Conservation (phyloP, 2,113 vertebrate species). For the Oceanites oceanicus region DNA sequence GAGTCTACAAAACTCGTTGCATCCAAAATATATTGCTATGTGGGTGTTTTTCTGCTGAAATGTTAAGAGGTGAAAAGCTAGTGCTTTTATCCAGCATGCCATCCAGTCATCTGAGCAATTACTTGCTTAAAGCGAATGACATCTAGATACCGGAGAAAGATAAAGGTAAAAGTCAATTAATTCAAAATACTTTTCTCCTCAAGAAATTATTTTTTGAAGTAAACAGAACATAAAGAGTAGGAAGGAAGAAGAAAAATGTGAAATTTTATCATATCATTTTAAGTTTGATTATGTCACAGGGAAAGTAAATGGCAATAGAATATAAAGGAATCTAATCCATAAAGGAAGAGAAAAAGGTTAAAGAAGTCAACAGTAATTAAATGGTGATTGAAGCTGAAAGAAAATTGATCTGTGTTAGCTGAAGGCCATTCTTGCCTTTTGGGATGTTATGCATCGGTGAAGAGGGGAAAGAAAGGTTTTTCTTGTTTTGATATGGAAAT, state of each 20-base stretch:
- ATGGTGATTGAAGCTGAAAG: conserved; percentile 69
- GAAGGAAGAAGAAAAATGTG: conserved; percentile 58
- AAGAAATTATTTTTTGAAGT: conserved; percentile 58
- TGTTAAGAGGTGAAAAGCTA: neutral
- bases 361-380: conserved; percentile 78
- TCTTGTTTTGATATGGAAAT: conserved; percentile 74
- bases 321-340: conserved; percentile 71
- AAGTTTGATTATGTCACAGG: conserved; percentile 69
- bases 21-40: neutral
- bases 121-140: conserved; percentile 30
- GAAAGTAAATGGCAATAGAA: conserved; percentile 60
- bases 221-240: conserved; percentile 48
- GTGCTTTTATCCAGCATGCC: neutral
- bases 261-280: conserved; percentile 63
- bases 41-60: neutral
- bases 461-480: conserved; percentile 68
- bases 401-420: conserved; percentile 76
- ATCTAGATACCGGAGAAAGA: conserved; percentile 7
- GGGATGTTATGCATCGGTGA: conserved; percentile 68
- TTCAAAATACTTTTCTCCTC: conserved; percentile 51
- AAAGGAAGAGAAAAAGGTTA: conserved; percentile 75
- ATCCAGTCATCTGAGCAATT: conserved; percentile 42
- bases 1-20: conserved; percentile 11
- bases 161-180: conserved; percentile 54
- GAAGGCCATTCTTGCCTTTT: conserved; percentile 74